Percentiles rank a stretch among this genome's conserved stretches.
Conservation (phyloP, 1,140 invertebrate genomes). For the Aphelinus certus region DNA sequence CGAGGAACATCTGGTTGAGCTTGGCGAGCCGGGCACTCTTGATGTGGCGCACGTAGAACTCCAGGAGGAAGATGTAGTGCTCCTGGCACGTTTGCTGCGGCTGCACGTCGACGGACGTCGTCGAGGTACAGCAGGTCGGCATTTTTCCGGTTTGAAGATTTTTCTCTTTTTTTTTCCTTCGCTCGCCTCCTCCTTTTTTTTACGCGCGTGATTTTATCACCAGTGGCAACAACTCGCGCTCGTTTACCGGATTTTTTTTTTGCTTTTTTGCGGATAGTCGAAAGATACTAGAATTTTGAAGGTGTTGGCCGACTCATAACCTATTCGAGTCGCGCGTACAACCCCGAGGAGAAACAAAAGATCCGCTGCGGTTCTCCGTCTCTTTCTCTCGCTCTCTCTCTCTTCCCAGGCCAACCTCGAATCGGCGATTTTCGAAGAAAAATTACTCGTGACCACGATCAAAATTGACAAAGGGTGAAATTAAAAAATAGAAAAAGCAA, state of each 20-base stretch:
- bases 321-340: too few species aligned
- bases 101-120: neutral
- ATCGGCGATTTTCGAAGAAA: neutral
- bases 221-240: too few species aligned
- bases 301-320: neutral
- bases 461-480: constrained; percentile 12
- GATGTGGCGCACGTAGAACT: constrained; percentile 56
- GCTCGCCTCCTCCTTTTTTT: neutral
- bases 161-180: constrained; percentile 4
- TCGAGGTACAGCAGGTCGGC: neutral
- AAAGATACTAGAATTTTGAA: constrained; percentile 23
- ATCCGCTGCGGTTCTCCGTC: too few species aligned
- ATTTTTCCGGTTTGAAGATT: neutral
- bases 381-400: too few species aligned
- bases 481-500: constrained; percentile 5
- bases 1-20: constrained; percentile 57
- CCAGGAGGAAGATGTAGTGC: constrained; percentile 59
- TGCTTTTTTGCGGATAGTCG: neutral
- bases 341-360: too few species aligned
- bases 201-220: too few species aligned
- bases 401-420: too few species aligned
- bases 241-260: neutral
- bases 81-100: constrained; percentile 32
- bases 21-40: constrained; percentile 50
- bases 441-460: constrained; percentile 16